Evolutionary conservation across 2,888 invertebrate species (phyloP).

Genomic region (Allygus modestus): DNA sequence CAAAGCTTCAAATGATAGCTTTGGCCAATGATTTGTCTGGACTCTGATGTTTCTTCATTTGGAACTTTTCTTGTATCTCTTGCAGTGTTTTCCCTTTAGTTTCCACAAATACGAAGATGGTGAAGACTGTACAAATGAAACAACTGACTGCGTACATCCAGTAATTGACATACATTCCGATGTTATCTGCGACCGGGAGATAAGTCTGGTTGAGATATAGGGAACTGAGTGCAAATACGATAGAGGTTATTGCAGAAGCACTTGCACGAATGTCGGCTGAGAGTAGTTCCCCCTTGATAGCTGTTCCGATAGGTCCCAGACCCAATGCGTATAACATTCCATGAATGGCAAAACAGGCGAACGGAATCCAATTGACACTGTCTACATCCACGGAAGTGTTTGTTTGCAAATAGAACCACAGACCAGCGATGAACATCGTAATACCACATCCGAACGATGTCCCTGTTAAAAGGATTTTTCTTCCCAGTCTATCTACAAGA

Average conservation of each 20-base stretch:
- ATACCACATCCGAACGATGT: slow-evolving; percentile 73
- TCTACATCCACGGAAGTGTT: slow-evolving; percentile 63
- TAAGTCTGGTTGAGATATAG: slow-evolving; percentile 80
- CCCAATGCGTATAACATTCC: slow-evolving; percentile 79
- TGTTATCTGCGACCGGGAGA: slow-evolving; percentile 78
- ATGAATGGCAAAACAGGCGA: slow-evolving; percentile 79
- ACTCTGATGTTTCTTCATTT: slow-evolving; percentile 67
- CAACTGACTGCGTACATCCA: slow-evolving; percentile 81
- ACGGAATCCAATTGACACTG: slow-evolving; percentile 66
- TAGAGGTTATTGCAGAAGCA: slow-evolving; percentile 79
- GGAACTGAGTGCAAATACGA: slow-evolving; percentile 78
- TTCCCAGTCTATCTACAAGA: slow-evolving; percentile 81
- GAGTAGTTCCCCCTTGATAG: slow-evolving; percentile 81
- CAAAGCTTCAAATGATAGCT: not conserved
- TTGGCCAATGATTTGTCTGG: not conserved
- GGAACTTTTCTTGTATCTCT: slow-evolving; percentile 81
- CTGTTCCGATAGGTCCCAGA: slow-evolving; percentile 80
- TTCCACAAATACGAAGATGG: slow-evolving; percentile 80
- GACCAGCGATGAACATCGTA: slow-evolving; percentile 65
- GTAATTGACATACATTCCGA: slow-evolving; percentile 81
- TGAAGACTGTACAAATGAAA: slow-evolving; percentile 80
- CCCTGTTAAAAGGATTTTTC: slow-evolving; percentile 80
- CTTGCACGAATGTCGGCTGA: slow-evolving; percentile 80
- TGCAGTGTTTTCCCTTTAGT: slow-evolving; percentile 85
- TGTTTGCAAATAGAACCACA: slow-evolving; percentile 66